Percentiles rank a stretch among this genome's conserved stretches.
Conservation (phyloP, 2,888 invertebrate species). For the Chrysodeixis includens region DNA sequence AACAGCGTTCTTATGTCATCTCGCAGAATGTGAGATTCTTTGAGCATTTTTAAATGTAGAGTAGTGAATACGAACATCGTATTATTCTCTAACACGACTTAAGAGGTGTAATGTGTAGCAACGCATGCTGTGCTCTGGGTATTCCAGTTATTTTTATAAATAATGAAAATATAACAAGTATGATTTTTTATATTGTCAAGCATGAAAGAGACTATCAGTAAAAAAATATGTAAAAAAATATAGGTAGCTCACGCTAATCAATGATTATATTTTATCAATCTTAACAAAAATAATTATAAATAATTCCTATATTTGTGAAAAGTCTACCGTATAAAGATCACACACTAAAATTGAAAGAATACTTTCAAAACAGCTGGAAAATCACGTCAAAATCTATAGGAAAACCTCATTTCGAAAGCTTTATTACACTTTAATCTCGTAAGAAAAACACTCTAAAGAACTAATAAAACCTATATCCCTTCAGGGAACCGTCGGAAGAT, state of each 20-base stretch:
- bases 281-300: too few relatives aligned
- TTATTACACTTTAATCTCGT: not conserved
- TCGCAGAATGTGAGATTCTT: conserved; percentile 6
- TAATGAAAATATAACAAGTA: not conserved
- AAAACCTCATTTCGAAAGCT: not conserved
- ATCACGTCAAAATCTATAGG: too few relatives aligned
- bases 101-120: not conserved
- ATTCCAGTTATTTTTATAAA: not conserved
- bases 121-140: not conserved
- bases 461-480: conserved; percentile 1
- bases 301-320: too few relatives aligned
- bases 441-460: not conserved
- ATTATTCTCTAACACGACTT: not conserved
- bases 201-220: too few relatives aligned
- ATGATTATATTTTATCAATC: too few relatives aligned
- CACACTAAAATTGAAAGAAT: too few relatives aligned
- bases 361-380: too few relatives aligned
- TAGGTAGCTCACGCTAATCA: too few relatives aligned
- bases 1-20: conserved; percentile 25
- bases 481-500: not conserved
- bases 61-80: not conserved
- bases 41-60: conserved; percentile 5
- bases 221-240: too few relatives aligned
- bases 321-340: too few relatives aligned
- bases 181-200: too few relatives aligned